Base-by-base conservation (phyloP, 2,797 vertebrate genomes). In the Perodicticus potto region DNA sequence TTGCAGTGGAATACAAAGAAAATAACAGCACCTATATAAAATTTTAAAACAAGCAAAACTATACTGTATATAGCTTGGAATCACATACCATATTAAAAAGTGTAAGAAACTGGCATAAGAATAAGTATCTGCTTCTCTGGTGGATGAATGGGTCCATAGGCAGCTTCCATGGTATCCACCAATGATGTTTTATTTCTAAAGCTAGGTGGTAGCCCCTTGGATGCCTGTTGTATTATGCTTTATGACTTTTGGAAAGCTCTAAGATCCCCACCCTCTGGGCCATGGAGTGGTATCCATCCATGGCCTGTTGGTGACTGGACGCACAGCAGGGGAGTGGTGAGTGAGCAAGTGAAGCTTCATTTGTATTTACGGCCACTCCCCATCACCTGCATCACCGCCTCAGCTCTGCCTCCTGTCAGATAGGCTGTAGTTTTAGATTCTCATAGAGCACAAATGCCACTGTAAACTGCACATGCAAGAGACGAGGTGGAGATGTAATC, bases 1-100 rank as follows among this genome's bases (percentile, higher is more conserved):
- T 6, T 61, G 55, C 43, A 92, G 23, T 69, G 94, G 69, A 84
- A 72, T 20, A 76, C 11, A 93, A 81, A 90, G 43, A 86, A 91
- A 85, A 70, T 45, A 25, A 67, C 1, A 85, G 40, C 29, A 87
- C 40, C 73, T 57, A 45, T 0, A 61, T 27, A 73, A 83, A 73
- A 63, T 57, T 86, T 59, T 78, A 55, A 59, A 84, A 74, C 22
- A 81, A 94, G 49, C 9, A 82, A 91, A 95, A 72, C 19, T 55
- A 43, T 70, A 87, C 19, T 4, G 34, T 5, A 9, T 23, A 22
- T 9, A 86, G 13, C 84, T 84, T 65, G 37, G 23, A 83, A 92
- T 70, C 70, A 72, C 4, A 93, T 0, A 55, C 14, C 2, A 3
- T 12, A 74, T 32, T 32, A 82, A 55, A 55, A 83, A 86, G 57